These are phyloP conservation scores for Pentamera pediparva DNA, from an alignment of 53 echinoderm and acorn worm species.

Conservation along the genomic window DNA sequence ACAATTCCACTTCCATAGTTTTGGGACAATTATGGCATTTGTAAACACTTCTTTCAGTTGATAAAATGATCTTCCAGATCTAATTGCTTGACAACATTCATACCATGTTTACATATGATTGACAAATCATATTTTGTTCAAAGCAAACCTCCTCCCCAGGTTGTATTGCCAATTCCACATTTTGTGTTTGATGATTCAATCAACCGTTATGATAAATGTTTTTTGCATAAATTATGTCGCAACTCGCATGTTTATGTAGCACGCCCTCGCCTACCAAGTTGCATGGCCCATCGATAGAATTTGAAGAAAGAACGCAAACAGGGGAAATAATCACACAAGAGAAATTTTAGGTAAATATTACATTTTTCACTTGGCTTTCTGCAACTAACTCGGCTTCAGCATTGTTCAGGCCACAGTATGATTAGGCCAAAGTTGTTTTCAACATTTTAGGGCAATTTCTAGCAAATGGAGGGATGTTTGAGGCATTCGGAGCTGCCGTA, in stretches of 20 bases:
- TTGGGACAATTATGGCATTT: not conserved
- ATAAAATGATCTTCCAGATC: too few relatives aligned
- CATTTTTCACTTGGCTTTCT: conserved; percentile 3
- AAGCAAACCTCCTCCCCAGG: too few relatives aligned
- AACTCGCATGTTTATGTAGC: not conserved
- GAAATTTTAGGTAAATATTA: not conserved
- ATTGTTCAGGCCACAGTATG: too few relatives aligned
- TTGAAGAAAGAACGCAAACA: conserved; percentile 7
- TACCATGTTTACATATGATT: too few relatives aligned
- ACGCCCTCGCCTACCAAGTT: not conserved
- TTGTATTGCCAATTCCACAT: too few relatives aligned
- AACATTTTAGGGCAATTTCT: not conserved
- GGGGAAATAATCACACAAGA: not conserved
- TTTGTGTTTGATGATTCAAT: too few relatives aligned
- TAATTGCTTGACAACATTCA: too few relatives aligned
- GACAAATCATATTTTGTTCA: too few relatives aligned
- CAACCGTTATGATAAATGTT: too few relatives aligned
- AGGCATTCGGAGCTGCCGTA: not conserved
- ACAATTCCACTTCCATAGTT: too few relatives aligned
- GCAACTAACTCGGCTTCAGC: too few relatives aligned
- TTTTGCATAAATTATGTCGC: not conserved
- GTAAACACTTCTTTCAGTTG: too few relatives aligned
- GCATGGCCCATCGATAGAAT: not conserved
- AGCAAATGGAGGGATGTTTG: not conserved
- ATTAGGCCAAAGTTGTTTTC: not conserved